A percentile compares a stretch with the other conserved stretches of the same genome.
phyloP scores from a whole-genome alignment of 2,113 vertebrate genomes.

The Lutjanus erythropterus region DNA sequence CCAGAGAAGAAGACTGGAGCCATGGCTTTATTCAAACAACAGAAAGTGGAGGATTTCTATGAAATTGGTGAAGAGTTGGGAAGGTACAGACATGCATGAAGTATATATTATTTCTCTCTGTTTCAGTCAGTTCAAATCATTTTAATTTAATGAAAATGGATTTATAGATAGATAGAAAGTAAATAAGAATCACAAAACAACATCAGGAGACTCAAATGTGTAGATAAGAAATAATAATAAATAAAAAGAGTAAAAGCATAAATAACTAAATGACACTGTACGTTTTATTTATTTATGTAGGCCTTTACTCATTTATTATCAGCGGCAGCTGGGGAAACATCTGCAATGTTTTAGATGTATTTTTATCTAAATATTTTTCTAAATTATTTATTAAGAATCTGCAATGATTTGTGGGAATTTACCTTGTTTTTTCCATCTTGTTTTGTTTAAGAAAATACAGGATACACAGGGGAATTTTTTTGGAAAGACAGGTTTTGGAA shows the following conservation, averaged over 20 bases:
- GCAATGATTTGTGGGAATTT: too few species aligned
- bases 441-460: too few species aligned
- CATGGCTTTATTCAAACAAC: conserved; percentile 94
- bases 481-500: too few species aligned
- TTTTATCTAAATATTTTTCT: not conserved
- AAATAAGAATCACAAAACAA: not conserved
- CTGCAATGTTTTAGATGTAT: too few species aligned
- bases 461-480: too few species aligned
- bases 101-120: not conserved
- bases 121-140: not conserved
- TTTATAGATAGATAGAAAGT: too few species aligned
- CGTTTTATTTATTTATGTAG: not conserved
- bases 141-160: too few species aligned
- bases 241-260: not conserved
- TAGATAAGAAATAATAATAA: not conserved
- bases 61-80: conserved; percentile 94
- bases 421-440: too few species aligned
- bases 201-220: not conserved
- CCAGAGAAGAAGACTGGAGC: conserved; percentile 81
- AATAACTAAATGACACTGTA: not conserved
- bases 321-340: not conserved
- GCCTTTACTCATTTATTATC: not conserved
- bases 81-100: conserved; percentile 84
- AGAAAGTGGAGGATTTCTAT: conserved; percentile 93
- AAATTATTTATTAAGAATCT: too few species aligned